phyloP scores from a whole-genome alignment of 2,797 vertebrate genomes.

The Rhadinocentrus ornatus region DNA sequence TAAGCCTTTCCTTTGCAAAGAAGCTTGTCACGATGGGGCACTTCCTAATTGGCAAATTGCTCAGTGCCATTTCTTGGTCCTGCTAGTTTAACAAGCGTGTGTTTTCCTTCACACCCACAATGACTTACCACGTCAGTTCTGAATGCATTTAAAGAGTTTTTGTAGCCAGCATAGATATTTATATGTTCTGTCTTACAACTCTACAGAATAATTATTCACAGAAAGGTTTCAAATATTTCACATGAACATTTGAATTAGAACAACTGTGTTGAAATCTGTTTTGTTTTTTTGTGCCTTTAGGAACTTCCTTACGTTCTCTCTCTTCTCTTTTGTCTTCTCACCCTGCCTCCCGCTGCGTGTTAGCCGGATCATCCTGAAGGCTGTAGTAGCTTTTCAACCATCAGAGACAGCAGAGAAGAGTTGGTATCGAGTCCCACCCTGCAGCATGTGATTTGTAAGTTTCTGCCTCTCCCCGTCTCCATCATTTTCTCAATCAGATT shows the following conservation, averaged over 20 bases:
- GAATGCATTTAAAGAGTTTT: conserved; percentile 32
- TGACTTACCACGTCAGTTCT: conserved; percentile 41
- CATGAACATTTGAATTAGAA: neutral
- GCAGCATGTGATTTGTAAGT: conserved; percentile 74
- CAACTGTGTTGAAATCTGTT: conserved; percentile 13
- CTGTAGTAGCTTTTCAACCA: conserved; percentile 66
- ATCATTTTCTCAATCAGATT: conserved; percentile 75
- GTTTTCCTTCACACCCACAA: conserved; percentile 49
- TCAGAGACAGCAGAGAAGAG: conserved; percentile 65
- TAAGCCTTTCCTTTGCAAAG: conserved; percentile 85
- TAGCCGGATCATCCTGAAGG: conserved; percentile 61
- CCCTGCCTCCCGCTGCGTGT: conserved; percentile 53
- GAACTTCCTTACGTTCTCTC: neutral
- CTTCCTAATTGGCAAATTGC: conserved; percentile 83
- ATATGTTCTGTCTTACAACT: neutral
- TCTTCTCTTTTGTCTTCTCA: conserved; percentile 39
- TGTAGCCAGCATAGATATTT: neutral
- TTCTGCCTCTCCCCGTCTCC: conserved; percentile 64
- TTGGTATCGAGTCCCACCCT: conserved; percentile 77
- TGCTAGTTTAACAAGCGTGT: conserved; percentile 74
- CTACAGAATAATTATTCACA: neutral
- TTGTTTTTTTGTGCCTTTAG: conserved; percentile 23
- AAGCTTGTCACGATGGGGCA: conserved; percentile 83
- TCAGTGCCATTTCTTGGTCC: conserved; percentile 61
- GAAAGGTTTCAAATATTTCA: conserved; percentile 16